Percentiles rank a stretch among this genome's conserved stretches.
Conservation (phyloP, 2,797 vertebrate genomes). For the Chaetophractus vellerosus region DNA sequence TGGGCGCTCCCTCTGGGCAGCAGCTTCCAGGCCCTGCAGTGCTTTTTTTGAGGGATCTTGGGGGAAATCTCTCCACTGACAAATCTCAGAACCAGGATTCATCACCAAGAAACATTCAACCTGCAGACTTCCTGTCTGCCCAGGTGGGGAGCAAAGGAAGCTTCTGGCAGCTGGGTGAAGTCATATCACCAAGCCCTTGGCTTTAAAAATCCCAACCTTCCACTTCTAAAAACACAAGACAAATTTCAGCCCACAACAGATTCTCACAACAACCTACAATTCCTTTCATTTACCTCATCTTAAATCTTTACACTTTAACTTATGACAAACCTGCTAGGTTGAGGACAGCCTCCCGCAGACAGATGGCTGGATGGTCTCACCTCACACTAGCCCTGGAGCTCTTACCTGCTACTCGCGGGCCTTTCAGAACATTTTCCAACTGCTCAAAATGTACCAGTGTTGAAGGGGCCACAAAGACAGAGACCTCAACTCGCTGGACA, state of each 20-base stretch:
- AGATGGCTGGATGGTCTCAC: fast-evolving
- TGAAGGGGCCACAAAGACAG: neutral
- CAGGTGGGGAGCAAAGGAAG: neutral
- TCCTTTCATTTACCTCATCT: neutral
- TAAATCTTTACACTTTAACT: neutral
- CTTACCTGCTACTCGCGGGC: constrained; percentile 67
- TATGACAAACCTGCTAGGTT: neutral
- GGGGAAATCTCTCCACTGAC: neutral
- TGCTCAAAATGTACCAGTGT: constrained; percentile 67
- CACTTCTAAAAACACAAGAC: neutral
- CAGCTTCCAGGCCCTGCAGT: fast-evolving
- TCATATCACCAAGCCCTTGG: neutral
- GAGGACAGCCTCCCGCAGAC: neutral
- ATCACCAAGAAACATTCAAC: neutral
- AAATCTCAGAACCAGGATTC: neutral
- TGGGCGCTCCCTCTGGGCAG: neutral
- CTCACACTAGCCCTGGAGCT: neutral
- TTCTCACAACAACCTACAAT: neutral
- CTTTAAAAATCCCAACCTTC: constrained; percentile 20
- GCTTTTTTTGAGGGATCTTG: neutral
- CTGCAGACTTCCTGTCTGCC: neutral
- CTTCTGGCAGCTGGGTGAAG: neutral
- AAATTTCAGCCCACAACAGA: neutral
- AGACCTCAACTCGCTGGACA: neutral
- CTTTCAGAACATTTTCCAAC: constrained; percentile 59